phyloP scores from a whole-genome alignment of 2,888 invertebrate species.

The Busseola fusca region DNA sequence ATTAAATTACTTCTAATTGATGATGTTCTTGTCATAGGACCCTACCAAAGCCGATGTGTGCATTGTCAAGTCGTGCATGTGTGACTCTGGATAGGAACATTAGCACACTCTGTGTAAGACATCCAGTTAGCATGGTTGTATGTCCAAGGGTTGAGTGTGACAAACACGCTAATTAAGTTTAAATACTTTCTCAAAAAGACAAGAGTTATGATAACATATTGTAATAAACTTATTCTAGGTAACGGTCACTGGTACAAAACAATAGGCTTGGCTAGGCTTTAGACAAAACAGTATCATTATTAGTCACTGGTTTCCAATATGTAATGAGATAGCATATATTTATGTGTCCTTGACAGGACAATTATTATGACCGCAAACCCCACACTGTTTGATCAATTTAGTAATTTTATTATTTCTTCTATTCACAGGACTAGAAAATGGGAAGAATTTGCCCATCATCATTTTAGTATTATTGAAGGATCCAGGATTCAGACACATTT shows the following conservation, averaged over 20 bases:
- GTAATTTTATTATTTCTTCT: neutral
- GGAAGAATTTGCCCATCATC: neutral
- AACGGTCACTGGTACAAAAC: too few relatives aligned
- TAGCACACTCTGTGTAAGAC: constrained; percentile 86
- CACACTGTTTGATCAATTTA: neutral
- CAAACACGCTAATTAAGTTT: constrained; percentile 62
- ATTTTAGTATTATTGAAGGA: neutral
- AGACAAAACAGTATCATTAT: too few relatives aligned
- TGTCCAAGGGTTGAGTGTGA: constrained; percentile 66
- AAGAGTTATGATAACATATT: too few relatives aligned
- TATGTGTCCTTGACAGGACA: too few relatives aligned
- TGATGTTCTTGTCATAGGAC: constrained; percentile 56
- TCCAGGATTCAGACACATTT: neutral
- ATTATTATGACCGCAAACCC: neutral
- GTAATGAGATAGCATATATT: too few relatives aligned
- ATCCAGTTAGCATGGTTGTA: constrained; percentile 70
- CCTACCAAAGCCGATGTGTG: constrained; percentile 88
- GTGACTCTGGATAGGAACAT: constrained; percentile 88
- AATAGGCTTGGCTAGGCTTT: too few relatives aligned
- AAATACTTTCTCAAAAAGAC: too few relatives aligned
- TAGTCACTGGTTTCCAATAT: too few relatives aligned
- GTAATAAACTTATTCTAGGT: too few relatives aligned
- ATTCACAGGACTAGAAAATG: neutral
- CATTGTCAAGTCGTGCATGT: constrained; percentile 72
- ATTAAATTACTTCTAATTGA: neutral